Conservation (phyloP, 2,113 vertebrate genomes). For the Grallaria varia region DNA sequence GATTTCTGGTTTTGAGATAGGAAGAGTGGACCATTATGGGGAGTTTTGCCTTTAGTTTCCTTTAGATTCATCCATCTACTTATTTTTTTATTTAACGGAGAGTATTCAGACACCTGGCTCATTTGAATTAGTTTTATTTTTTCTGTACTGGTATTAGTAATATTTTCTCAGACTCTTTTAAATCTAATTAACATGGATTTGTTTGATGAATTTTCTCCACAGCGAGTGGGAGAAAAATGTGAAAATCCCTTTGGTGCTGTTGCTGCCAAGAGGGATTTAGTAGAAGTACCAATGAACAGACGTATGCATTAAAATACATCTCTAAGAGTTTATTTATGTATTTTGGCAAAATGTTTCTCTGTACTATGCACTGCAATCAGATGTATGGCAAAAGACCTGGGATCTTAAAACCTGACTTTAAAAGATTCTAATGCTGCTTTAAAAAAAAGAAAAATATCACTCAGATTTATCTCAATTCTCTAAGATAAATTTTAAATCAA, state of each 20-base stretch:
- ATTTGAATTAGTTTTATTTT: not conserved
- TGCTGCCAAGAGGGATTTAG: not conserved
- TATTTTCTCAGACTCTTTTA: not conserved
- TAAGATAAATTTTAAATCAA: not conserved
- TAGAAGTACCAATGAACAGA: not conserved
- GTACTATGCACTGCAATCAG: not conserved
- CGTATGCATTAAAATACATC: not conserved
- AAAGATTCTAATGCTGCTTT: not conserved
- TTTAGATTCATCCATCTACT: not conserved
- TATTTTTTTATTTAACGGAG: not conserved
- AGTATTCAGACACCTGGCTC: not conserved
- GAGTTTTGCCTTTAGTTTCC: not conserved
- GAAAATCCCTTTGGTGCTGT: not conserved
- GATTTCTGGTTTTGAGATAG: not conserved
- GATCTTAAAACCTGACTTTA: not conserved
- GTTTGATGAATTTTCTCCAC: not conserved
- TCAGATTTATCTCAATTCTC: not conserved
- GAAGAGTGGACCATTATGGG: not conserved
- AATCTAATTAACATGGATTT: not conserved
- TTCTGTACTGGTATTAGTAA: not conserved
- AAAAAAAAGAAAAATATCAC: not conserved
- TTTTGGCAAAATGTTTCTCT: not conserved
- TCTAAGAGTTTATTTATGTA: not conserved
- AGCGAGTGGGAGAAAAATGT: not conserved
- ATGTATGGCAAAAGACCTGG: not conserved